Evolutionary conservation across 2,113 vertebrate genomes (phyloP).

Genomic region (Ia io): DNA sequence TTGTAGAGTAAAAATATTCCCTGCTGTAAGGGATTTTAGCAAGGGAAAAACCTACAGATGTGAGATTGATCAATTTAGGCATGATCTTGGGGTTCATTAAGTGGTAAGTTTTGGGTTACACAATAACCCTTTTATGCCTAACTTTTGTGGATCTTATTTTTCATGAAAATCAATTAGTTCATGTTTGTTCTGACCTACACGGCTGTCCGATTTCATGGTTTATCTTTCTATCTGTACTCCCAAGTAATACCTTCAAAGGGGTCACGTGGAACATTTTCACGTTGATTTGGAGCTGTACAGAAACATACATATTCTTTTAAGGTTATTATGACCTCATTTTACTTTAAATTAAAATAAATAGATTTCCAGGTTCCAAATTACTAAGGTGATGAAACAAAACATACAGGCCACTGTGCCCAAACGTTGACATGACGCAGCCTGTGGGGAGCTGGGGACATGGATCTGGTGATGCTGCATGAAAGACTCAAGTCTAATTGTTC

Average conservation of each 20-base stretch:
- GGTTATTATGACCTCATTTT: background rate
- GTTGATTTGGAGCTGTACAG: background rate
- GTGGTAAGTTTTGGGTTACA: background rate
- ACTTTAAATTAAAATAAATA: slow-evolving; percentile 18
- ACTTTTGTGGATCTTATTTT: background rate
- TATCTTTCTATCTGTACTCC: background rate
- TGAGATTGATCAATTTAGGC: background rate
- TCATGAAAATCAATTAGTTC: background rate
- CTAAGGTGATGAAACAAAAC: slow-evolving; percentile 21
- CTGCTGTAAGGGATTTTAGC: background rate
- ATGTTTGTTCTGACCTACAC: background rate
- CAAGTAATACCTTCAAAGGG: background rate
- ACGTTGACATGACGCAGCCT: background rate
- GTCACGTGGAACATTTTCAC: background rate
- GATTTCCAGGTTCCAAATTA: background rate
- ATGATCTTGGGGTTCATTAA: background rate
- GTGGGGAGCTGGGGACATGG: background rate
- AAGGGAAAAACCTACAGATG: background rate
- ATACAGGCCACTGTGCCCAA: background rate
- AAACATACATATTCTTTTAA: background rate
- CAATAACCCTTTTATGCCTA: background rate
- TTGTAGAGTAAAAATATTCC: background rate
- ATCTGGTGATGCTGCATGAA: background rate
- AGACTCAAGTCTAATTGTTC: background rate
- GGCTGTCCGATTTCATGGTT: background rate